Percentiles rank a stretch among this genome's conserved stretches.
These are phyloP conservation scores for Aegotheles bennettii DNA, from an alignment of 2,113 vertebrate species.

Conservation along the genomic window DNA sequence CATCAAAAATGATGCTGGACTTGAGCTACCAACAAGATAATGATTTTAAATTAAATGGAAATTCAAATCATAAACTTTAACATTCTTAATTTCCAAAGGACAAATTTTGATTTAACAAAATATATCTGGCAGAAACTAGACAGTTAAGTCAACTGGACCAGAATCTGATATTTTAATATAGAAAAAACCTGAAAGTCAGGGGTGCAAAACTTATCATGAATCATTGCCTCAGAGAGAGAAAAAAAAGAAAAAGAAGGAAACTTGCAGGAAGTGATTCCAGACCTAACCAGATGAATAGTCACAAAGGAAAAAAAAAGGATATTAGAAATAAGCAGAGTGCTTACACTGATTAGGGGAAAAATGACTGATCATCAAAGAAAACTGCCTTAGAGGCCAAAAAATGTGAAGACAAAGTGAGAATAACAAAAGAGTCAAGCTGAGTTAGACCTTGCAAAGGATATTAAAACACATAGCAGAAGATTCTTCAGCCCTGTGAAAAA, in stretches of 20 bases:
- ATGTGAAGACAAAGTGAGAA: constrained; percentile 16
- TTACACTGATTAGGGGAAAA: neutral
- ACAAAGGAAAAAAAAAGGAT: neutral
- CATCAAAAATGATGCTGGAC: neutral
- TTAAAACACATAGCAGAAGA: constrained; percentile 28
- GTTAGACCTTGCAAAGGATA: constrained; percentile 25
- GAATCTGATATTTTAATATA: neutral
- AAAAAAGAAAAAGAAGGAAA: neutral
- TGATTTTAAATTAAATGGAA: neutral
- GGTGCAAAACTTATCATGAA: neutral
- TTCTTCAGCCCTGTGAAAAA: neutral
- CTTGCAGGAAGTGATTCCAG: neutral
- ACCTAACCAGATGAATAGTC: neutral
- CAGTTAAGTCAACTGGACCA: neutral
- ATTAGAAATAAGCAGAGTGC: constrained; percentile 36
- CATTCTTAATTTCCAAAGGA: neutral
- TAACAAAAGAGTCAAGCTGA: constrained; percentile 38
- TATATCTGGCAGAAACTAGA: neutral
- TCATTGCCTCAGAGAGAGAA: neutral
- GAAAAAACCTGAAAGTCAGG: neutral
- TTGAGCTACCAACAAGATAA: neutral
- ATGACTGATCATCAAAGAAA: constrained; percentile 38
- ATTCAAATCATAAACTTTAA: neutral
- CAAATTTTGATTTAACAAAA: neutral
- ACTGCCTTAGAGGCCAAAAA: constrained; percentile 4